These are phyloP conservation scores for Eleutherodactylus coqui DNA, from an alignment of 2,797 vertebrate genomes.

Conservation along the genomic window DNA sequence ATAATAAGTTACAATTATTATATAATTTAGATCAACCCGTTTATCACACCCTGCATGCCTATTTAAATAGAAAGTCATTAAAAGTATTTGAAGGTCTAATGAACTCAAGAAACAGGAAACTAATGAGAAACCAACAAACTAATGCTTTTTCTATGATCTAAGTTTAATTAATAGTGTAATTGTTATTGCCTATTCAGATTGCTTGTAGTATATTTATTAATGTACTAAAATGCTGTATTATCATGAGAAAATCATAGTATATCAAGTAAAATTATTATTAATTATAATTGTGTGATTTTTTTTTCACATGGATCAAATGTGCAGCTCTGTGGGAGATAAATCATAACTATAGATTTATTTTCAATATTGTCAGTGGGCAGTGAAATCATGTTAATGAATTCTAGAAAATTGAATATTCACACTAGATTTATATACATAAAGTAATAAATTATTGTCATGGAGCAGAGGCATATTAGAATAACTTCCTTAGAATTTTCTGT, in stretches of 20 bases:
- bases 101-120: too few relatives aligned
- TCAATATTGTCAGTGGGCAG: constrained; percentile 24
- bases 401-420: constrained; percentile 20
- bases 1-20: too few relatives aligned
- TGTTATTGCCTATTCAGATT: neutral
- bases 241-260: neutral
- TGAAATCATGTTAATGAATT: constrained; percentile 30
- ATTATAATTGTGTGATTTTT: constrained; percentile 1
- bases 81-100: too few relatives aligned
- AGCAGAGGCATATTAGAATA: constrained; percentile 16
- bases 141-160: too few relatives aligned
- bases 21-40: too few relatives aligned
- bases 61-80: too few relatives aligned
- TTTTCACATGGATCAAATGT: neutral
- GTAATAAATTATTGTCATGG: constrained; percentile 25
- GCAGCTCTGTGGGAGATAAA: constrained; percentile 22
- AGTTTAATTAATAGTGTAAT: too few relatives aligned
- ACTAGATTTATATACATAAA: constrained; percentile 21
- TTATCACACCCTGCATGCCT: too few relatives aligned
- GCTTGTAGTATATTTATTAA: neutral
- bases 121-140: too few relatives aligned
- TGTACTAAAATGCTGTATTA: neutral
- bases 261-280: constrained; percentile 32
- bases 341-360: constrained; percentile 18
- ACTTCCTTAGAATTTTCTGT: neutral